phyloP scores from a whole-genome alignment of 2,797 vertebrate species.

The Borostomias antarcticus region DNA sequence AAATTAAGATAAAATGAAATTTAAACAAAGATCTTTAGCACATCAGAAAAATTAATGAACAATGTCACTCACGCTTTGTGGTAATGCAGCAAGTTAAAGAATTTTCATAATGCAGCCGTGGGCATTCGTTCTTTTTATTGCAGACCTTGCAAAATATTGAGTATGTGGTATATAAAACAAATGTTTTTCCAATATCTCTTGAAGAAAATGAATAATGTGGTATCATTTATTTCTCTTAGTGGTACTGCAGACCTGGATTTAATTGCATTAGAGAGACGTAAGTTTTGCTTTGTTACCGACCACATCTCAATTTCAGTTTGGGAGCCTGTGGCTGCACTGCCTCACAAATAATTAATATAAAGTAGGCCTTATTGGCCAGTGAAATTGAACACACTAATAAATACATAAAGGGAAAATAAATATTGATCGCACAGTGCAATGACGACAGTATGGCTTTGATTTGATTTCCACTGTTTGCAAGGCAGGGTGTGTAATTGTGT shows the following conservation, averaged over 20 bases:
- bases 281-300: slow-evolving; percentile 61
- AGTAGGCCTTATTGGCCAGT: slow-evolving; percentile 53
- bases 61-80: slow-evolving; percentile 29
- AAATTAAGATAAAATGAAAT: slow-evolving; percentile 14
- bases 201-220: slow-evolving; percentile 61
- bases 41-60: slow-evolving; percentile 36
- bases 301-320: slow-evolving; percentile 64
- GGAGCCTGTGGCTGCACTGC: slow-evolving; percentile 54
- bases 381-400: slow-evolving; percentile 66
- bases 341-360: slow-evolving; percentile 66
- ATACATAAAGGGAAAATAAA: slow-evolving; percentile 67
- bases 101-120: slow-evolving; percentile 34
- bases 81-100: slow-evolving; percentile 37
- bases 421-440: slow-evolving; percentile 58
- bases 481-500: slow-evolving; percentile 20
- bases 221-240: slow-evolving; percentile 58
- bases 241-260: slow-evolving; percentile 46
- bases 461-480: slow-evolving; percentile 52
- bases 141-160: slow-evolving; percentile 51
- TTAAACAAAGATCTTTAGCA: slow-evolving; percentile 21
- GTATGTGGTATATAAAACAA: slow-evolving; percentile 52
- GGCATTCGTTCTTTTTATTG: slow-evolving; percentile 45
- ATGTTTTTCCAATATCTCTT: slow-evolving; percentile 62
- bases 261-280: slow-evolving; percentile 57
- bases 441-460: slow-evolving; percentile 58